Conservation (phyloP, 2,797 vertebrate genomes). For the Scomberomorus guttatus region DNA sequence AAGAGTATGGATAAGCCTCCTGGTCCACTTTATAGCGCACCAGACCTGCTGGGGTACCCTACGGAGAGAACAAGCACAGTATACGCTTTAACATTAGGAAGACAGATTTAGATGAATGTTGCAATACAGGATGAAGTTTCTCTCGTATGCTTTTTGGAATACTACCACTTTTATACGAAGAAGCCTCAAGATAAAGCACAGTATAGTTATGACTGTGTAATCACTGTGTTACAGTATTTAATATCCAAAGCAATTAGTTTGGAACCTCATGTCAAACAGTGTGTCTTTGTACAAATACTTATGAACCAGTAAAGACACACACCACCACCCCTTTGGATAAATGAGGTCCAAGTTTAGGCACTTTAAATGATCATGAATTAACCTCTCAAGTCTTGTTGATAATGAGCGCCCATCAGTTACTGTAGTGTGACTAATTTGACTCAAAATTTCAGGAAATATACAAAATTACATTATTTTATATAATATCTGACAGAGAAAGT, state of each 20-base stretch:
- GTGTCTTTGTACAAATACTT: constrained; percentile 18
- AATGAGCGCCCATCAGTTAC: constrained; percentile 34
- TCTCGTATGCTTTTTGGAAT: not conserved
- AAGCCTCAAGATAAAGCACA: constrained; percentile 5
- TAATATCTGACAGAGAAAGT: not conserved
- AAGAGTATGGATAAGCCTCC: constrained; percentile 90
- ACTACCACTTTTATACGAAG: not conserved
- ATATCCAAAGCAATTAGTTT: constrained; percentile 43
- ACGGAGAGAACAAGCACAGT: constrained; percentile 5
- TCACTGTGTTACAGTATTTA: constrained; percentile 19
- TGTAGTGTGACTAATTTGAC: constrained; percentile 13
- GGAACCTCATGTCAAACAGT: constrained; percentile 45
- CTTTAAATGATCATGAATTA: constrained; percentile 28
- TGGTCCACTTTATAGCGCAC: constrained; percentile 93
- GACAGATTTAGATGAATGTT: constrained; percentile 9
- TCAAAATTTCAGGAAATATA: constrained; percentile 52
- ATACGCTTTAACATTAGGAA: not conserved
- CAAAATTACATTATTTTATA: constrained; percentile 2
- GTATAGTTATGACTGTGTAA: constrained; percentile 25
- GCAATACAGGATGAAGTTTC: constrained; percentile 11
- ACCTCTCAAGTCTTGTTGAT: constrained; percentile 31
- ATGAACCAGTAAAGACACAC: not conserved
- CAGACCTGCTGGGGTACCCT: constrained; percentile 91
- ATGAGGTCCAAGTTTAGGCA: constrained; percentile 17
- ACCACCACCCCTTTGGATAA: not conserved